Evolutionary conservation across 37 sponge, comb jelly and placozoan species (phyloP), one percentile per base, ranked within the genome.

Genomic region (Aphrocallistes beatrix): DNA sequence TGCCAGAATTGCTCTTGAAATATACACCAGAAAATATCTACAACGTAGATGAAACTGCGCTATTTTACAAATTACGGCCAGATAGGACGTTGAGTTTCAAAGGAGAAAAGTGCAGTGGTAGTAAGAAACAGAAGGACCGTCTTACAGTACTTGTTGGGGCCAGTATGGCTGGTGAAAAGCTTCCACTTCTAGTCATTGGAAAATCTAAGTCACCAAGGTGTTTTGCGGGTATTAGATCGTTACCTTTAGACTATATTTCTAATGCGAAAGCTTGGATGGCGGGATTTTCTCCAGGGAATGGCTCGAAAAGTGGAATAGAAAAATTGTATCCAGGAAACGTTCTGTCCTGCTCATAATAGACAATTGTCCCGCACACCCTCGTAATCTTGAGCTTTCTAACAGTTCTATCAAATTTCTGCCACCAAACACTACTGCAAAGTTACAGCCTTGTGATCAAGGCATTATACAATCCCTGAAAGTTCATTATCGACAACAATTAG

Each of bases 101-200:
- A 83, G 84, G 84, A 1, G 23, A 39, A 6, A 38, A 38, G 47
- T 83, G 84, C 47, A 38, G 47, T 21, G 84, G 84, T 45, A 49
- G 84, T 38, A 83, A 83, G 84, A 83, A 83, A 23, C 30, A 45
- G 1, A 1, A 39, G 23, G 47, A 83, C 17, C 47, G 84, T 30
- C 84, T 83, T 38, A 83, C 84, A 45, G 45, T 83, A 6, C 84
- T 83, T 83, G 84, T 83, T 21, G 84, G 84, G 25, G 84, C 84
- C n/a, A n/a, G n/a, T n/a, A n/a, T n/a, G n/a, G n/a, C n/a, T n/a
- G n/a, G n/a, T n/a, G n/a, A n/a, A n/a, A n/a, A n/a, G n/a, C n/a
- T n/a, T n/a, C n/a, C n/a, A n/a, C n/a, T n/a, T n/a, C n/a, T n/a
- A n/a, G n/a, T n/a, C n/a, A n/a, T n/a, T n/a, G n/a, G n/a, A n/a